Percentiles rank a stretch among this genome's conserved stretches.
Conservation (phyloP, 1,140 invertebrate species). For the Rhyacophila brunnea region DNA sequence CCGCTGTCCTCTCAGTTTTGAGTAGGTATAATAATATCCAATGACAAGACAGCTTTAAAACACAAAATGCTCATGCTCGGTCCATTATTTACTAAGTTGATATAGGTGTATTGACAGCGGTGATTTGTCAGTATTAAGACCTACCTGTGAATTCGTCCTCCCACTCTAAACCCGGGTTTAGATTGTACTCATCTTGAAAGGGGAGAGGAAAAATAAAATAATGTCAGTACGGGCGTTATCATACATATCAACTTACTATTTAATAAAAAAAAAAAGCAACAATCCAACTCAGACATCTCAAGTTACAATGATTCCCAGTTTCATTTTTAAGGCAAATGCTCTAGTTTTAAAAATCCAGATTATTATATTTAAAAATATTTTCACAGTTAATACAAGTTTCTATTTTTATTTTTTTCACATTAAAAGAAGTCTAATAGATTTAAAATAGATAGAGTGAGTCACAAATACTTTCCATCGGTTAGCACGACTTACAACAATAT, state of each 20-base stretch:
- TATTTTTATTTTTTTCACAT: not conserved
- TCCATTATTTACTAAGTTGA: too few relatives aligned
- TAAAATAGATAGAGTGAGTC: not conserved
- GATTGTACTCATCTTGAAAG: slow-evolving; percentile 96
- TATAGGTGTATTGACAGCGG: too few relatives aligned
- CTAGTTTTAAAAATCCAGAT: not conserved
- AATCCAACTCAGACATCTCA: slow-evolving; percentile 16
- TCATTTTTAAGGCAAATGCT: slow-evolving; percentile 17
- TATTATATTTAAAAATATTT: not conserved
- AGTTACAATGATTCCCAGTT: slow-evolving; percentile 33
- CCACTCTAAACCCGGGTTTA: slow-evolving; percentile 99
- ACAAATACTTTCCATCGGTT: not conserved
- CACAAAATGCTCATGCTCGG: too few relatives aligned
- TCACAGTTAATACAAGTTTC: not conserved
- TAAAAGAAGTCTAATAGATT: not conserved
- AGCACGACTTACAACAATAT: not conserved
- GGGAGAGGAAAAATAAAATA: slow-evolving; percentile 72
- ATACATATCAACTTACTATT: slow-evolving; percentile 39
- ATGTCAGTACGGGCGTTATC: slow-evolving; percentile 62
- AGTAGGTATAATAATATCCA: too few relatives aligned
- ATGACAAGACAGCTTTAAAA: too few relatives aligned
- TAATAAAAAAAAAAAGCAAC: slow-evolving; percentile 27
- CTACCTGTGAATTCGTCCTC: slow-evolving; percentile 99
- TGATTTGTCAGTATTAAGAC: slow-evolving; percentile 52
- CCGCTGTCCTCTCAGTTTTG: too few relatives aligned